Base-by-base conservation (phyloP, 2,113 vertebrate genomes). In the Takifugu flavidus region DNA sequence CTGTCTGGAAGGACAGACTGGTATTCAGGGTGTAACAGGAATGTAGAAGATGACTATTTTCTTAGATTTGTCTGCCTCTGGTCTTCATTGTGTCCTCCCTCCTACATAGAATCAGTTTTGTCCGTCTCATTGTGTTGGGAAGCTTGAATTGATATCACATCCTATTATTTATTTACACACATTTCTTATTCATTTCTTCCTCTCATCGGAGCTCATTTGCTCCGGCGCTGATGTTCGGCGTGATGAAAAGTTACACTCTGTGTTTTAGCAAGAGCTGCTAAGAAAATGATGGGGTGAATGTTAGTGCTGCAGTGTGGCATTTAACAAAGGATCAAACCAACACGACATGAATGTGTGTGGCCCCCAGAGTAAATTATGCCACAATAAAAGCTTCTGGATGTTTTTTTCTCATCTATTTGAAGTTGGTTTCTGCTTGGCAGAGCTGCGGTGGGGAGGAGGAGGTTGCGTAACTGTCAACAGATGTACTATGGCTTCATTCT, bases 161-260 rank as follows among this genome's bases (percentile, higher is more conserved):
- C 62, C 34, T 25, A 68, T 87, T 74, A 83, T 84, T 86, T 87
- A 87, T 89, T 87, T 83, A 86, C 57, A 67, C 72, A 78, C 61
- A 81, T 87, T 65, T 82, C 67, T 85, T 88, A 88, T 89, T 88
- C 75, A 85, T 79, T 15, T 5, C 3, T 53, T 52, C 61, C 60
- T 76, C 76, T 79, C 78, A 75, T 78, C 74, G 68, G 67, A 39
- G 54, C 74, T 77, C 79, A 78, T 86, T 86, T 84, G 67, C 61
- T 47, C 7, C 13, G 15, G 47, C 27, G 3, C 61, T 65, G 68
- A 20, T 70, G 65, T 77, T 72, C 67, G 53, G 50, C 2, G 39
- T 72, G 13, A 59, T 58, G 65, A 79, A 74, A 82, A 82, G 75
- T 72, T 70, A 46, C 69, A 72, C 47, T 47, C 56, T 58, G 29